Evolutionary conservation across 2,797 vertebrate species (phyloP).

Genomic region (Pangasius mekongensis): DNA sequence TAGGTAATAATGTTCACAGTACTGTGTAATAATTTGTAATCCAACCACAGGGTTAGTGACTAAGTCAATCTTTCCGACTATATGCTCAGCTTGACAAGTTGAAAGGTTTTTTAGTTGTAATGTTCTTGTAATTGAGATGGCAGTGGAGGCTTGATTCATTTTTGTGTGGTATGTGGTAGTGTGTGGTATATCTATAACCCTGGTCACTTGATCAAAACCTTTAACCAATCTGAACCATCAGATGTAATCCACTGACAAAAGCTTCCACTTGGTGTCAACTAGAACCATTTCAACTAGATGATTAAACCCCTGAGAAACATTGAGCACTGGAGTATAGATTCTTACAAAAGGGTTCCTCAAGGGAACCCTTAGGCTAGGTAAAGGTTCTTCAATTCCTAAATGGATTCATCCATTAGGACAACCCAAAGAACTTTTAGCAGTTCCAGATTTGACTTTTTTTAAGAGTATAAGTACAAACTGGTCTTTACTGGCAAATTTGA

Average conservation of each 20-base stretch:
- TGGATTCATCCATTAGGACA: background rate
- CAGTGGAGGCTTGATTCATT: background rate
- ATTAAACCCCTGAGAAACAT: background rate
- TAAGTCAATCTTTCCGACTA: background rate
- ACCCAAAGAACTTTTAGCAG: background rate
- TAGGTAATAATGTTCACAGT: background rate
- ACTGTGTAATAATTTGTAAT: background rate
- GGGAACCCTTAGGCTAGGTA: background rate
- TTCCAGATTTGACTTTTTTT: background rate
- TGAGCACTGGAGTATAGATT: background rate
- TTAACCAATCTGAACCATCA: background rate
- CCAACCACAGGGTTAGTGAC: background rate
- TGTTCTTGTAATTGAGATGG: background rate
- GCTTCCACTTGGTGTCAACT: background rate
- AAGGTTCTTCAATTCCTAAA: background rate
- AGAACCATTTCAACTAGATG: background rate
- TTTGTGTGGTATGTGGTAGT: background rate
- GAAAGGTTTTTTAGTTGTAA: background rate
- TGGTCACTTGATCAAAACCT: background rate
- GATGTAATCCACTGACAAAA: background rate
- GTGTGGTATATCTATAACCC: background rate
- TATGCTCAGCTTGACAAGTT: background rate
- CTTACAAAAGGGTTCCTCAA: background rate
- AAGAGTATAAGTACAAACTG: background rate
- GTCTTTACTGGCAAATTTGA: background rate